Evolutionary conservation across 1,140 invertebrate genomes (phyloP).

Genomic region (Megalopta genalis): DNA sequence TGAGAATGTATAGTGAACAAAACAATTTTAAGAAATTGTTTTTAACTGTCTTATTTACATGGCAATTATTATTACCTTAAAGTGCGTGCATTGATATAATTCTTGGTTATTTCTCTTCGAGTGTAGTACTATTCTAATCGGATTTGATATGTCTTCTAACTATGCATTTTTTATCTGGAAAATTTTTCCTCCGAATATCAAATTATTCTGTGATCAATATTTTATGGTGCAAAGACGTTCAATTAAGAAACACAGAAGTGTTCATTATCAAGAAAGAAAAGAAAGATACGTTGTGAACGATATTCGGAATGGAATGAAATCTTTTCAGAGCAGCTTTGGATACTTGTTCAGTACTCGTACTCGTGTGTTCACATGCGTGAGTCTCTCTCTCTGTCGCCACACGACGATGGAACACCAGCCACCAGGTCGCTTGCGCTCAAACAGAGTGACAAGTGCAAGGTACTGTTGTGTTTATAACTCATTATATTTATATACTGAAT

Average conservation of each 20-base stretch:
- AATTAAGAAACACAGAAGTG: background rate
- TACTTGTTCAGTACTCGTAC: slow-evolving; percentile 55
- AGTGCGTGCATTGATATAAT: background rate
- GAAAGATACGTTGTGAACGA: background rate
- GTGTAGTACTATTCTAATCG: background rate
- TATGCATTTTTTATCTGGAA: slow-evolving; percentile 44
- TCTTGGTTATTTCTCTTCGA: background rate
- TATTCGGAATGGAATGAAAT: slow-evolving; percentile 49
- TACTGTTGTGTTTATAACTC: slow-evolving; percentile 76
- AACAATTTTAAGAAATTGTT: background rate
- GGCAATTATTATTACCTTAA: background rate
- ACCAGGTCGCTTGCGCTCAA: slow-evolving; percentile 80
- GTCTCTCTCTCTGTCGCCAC: slow-evolving; percentile 66
- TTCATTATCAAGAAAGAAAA: background rate
- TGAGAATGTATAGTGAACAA: background rate
- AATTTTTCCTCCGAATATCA: slow-evolving; percentile 46
- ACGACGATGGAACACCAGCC: slow-evolving; percentile 80
- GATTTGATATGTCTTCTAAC: background rate
- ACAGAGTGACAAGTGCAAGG: slow-evolving; percentile 83
- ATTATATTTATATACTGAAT: slow-evolving; percentile 71
- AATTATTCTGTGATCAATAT: background rate
- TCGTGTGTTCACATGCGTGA: slow-evolving; percentile 81
- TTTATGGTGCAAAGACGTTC: background rate
- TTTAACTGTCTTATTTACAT: background rate
- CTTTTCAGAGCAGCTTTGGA: slow-evolving; percentile 56